Evolutionary conservation across 2,113 vertebrate genomes (phyloP), one percentile per base, ranked within the genome.

Genomic region (Peromyscus polionotus): DNA sequence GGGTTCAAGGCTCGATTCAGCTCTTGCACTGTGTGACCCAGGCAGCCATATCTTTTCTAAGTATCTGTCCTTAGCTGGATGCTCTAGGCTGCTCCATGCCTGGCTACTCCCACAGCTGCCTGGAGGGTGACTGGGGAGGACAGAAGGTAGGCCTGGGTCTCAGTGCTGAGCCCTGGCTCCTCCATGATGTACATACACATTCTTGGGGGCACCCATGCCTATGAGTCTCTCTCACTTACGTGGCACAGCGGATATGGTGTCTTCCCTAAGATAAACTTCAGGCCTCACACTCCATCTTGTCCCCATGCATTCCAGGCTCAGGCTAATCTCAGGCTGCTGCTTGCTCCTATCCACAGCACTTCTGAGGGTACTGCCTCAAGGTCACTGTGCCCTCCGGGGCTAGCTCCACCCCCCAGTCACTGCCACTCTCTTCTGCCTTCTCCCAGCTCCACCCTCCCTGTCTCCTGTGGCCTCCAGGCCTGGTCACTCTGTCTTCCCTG

Each of bases 21-120:
- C 61, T 28, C 31, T 1, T 36, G 3, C 0, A 3, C 17, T 17
- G 0, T 2, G 65, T 5, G 45, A 1, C 5, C 3, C 24, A 3
- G 10, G 14, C 0, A 4, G 39, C 3, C 7, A 4, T 5, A 7
- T 12, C 63, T 67, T 22, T 31, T 33, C 19, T 17, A 1, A 20
- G 24, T n/a, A 24, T 42, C 36, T 28, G 59, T 80, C 12, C 28
- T 77, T 36, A 61, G 70, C 17, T 33, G 54, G n/a, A 33, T 12
- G 20, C 9, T n/a, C 16, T 28, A n/a, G 42, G 12, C 39, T 2
- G 4, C 31, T 0, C 45, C 59, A 54, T 28, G 54, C 42, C 11
- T n/a, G 7, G 24, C 24, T 28, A 42, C 39, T 84, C n/a, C n/a
- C 59, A 84, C 59, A 42, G 39, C 59, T 63, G n/a, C n/a, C 57